Percentiles rank a stretch among this genome's conserved stretches.
phyloP scores from a whole-genome alignment of 2,797 vertebrate genomes.

The Sebastes hubbsi region DNA sequence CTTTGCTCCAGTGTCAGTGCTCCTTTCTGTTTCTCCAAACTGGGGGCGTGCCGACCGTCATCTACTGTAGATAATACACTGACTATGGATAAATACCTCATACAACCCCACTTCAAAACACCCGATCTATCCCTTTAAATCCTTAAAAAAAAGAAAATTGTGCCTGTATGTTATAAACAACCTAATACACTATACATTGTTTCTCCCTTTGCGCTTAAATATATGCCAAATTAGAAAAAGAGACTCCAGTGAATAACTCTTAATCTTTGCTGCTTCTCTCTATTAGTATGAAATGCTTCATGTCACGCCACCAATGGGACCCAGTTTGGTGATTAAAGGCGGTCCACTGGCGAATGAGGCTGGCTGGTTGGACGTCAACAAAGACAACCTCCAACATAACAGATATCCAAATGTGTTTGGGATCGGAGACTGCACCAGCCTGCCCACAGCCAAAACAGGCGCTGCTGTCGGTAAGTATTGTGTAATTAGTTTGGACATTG shows the following conservation, averaged over 20 bases:
- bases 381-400: conserved; percentile 92
- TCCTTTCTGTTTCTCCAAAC: too few species aligned
- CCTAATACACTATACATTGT: not conserved
- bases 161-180: not conserved
- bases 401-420: conserved; percentile 94
- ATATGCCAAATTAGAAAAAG: not conserved
- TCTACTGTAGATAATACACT: too few species aligned
- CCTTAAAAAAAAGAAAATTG: not conserved
- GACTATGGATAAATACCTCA: too few species aligned
- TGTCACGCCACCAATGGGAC: conserved; percentile 96
- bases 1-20: too few species aligned
- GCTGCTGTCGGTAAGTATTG: conserved; percentile 90
- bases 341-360: conserved; percentile 84
- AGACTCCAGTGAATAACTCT: not conserved
- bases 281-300: conserved; percentile 97
- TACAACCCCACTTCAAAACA: too few species aligned
- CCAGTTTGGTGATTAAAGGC: conserved; percentile 85
- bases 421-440: conserved; percentile 96
- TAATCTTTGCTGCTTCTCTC: conserved; percentile 2
- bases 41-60: too few species aligned
- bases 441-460: conserved; percentile 93
- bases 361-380: conserved; percentile 94
- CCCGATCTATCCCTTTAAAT: too few species aligned
- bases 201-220: not conserved
- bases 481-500: not conserved